These are phyloP conservation scores for Acleris cristana DNA, from an alignment of 2,888 invertebrate species.

Conservation along the genomic window DNA sequence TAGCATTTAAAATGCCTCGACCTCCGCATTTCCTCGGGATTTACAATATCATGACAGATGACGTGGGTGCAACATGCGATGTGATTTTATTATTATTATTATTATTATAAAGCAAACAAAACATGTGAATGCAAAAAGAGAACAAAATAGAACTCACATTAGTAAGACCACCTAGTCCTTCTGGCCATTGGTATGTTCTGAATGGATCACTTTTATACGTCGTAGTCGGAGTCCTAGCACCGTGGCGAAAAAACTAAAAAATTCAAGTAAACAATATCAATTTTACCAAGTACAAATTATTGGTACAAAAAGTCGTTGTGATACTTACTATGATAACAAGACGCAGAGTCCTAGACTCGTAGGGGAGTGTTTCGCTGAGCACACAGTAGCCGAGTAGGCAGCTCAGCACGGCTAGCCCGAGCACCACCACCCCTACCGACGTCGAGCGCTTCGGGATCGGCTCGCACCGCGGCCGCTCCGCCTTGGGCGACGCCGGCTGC, in stretches of 20 bases:
- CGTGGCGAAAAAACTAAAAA: slow-evolving; percentile 90
- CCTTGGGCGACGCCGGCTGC: slow-evolving; percentile 60
- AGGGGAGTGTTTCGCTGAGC: slow-evolving; percentile 73
- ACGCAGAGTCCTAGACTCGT: slow-evolving; percentile 75
- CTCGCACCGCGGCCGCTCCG: slow-evolving; percentile 56
- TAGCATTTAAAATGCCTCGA: no score
- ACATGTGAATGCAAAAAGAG: neutral
- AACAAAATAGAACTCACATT: slow-evolving; percentile 81
- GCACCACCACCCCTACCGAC: slow-evolving; percentile 69
- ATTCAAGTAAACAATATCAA: neutral
- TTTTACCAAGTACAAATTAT: neutral
- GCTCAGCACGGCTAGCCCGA: slow-evolving; percentile 75
- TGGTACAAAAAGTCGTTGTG: no score
- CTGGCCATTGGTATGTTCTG: slow-evolving; percentile 89
- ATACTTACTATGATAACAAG: slow-evolving; percentile 72
- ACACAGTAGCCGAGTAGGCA: slow-evolving; percentile 79
- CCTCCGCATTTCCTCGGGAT: no score
- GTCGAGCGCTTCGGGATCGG: slow-evolving; percentile 68
- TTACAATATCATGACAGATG: no score
- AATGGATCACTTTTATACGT: slow-evolving; percentile 93
- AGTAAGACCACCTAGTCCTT: slow-evolving; percentile 92
- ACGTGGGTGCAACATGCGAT: no score
- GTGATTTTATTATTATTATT: no score
- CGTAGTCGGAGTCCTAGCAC: slow-evolving; percentile 90
- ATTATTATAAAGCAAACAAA: no score